Percentiles rank a stretch among this genome's conserved stretches.
Evolutionary conservation across 2,888 invertebrate species (phyloP).

Genomic region (Melinopterus prodromus): DNA sequence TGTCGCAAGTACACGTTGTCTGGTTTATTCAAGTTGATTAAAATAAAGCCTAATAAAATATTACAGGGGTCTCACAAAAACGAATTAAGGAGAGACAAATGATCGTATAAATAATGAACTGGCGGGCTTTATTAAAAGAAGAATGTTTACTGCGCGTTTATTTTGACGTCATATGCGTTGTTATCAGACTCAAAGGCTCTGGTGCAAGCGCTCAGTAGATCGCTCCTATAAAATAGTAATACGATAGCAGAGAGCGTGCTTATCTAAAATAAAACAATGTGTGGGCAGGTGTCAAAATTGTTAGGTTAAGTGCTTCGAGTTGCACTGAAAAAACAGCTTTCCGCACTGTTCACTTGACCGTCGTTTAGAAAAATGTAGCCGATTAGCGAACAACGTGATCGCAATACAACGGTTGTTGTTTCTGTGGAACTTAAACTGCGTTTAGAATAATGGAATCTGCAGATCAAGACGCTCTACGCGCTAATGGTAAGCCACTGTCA

Average conservation of each 20-base stretch:
- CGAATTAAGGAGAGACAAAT: too few relatives aligned
- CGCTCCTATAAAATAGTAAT: background rate
- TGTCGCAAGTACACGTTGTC: background rate
- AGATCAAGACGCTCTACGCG: background rate
- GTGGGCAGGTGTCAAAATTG: background rate
- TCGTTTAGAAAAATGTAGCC: background rate
- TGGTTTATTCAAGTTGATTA: too few relatives aligned
- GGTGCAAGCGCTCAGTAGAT: background rate
- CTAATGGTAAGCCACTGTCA: background rate
- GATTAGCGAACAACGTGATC: background rate
- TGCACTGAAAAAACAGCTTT: background rate
- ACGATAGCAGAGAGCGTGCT: background rate
- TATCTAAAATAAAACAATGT: constrained; percentile 4
- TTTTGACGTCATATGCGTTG: background rate
- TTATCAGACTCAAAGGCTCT: background rate
- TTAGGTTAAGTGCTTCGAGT: background rate
- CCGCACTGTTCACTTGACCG: background rate
- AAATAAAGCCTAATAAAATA: too few relatives aligned
- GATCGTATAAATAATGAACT: background rate
- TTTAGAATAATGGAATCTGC: background rate
- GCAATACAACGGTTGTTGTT: background rate
- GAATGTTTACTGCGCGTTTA: background rate
- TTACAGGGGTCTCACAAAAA: too few relatives aligned
- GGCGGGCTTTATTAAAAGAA: background rate
- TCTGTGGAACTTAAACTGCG: background rate